Evolutionary conservation across 2,888 invertebrate species (phyloP).

Genomic region (Steinernema carpocapsae): DNA sequence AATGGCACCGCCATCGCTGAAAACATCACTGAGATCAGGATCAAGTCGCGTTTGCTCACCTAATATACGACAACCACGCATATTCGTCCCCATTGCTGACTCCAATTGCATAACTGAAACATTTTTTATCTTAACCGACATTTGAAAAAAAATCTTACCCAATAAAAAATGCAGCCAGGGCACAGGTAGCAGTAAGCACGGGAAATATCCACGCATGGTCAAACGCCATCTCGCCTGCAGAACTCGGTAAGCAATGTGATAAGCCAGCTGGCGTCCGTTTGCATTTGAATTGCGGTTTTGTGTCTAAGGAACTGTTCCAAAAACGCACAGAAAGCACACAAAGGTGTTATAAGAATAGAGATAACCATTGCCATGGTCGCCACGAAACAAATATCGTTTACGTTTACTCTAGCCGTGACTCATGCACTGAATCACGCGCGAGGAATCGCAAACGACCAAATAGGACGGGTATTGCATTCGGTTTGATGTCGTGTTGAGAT

Average conservation of each 20-base stretch:
- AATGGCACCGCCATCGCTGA: slow-evolving; percentile 75
- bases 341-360: neutral
- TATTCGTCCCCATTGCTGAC: slow-evolving; percentile 77
- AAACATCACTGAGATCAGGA: slow-evolving; percentile 64
- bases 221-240: slow-evolving; percentile 1
- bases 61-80: slow-evolving; percentile 78
- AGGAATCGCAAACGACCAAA: too few relatives aligned
- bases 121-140: neutral
- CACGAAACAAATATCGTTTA: too few relatives aligned
- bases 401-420: too few relatives aligned
- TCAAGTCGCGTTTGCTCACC: slow-evolving; percentile 64
- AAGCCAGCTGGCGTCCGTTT: neutral
- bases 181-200: neutral
- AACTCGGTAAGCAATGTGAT: neutral
- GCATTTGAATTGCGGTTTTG: neutral
- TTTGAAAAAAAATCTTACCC: neutral
- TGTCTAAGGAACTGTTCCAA: neutral
- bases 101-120: slow-evolving; percentile 75
- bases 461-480: too few relatives aligned
- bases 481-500: too few relatives aligned
- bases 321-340: neutral
- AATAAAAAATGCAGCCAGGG: neutral
- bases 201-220: slow-evolving; percentile 18
- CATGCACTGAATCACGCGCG: too few relatives aligned
- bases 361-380: neutral